phyloP scores from a whole-genome alignment of 2,113 vertebrate genomes.

The Siniperca chuatsi region DNA sequence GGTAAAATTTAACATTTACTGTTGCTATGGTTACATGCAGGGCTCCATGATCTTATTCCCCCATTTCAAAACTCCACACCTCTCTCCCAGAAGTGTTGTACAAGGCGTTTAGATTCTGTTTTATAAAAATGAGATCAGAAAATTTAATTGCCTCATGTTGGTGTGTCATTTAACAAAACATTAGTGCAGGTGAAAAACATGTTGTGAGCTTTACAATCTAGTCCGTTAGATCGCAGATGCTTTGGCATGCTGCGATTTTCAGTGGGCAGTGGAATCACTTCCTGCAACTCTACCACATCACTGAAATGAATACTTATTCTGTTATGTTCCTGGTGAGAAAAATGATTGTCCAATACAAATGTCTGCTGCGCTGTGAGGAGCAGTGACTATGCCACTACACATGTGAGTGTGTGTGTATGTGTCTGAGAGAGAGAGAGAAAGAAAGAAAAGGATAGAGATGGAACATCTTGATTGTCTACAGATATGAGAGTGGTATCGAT shows the following conservation, averaged over 20 bases:
- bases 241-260: background rate
- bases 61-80: background rate
- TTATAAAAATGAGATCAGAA: background rate
- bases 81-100: background rate
- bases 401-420: background rate
- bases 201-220: background rate
- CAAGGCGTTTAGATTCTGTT: background rate
- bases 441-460: background rate
- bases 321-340: background rate
- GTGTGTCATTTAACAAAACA: background rate
- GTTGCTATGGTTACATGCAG: background rate
- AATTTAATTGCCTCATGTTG: background rate
- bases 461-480: background rate
- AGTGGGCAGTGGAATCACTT: background rate
- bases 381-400: background rate
- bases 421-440: background rate
- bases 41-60: background rate
- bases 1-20: background rate
- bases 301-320: background rate
- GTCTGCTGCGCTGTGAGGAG: background rate
- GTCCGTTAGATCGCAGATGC: background rate
- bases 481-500: too few relatives aligned
- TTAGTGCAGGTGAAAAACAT: background rate
- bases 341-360: too few relatives aligned
- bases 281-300: too few relatives aligned